Evolutionary conservation across 1,140 invertebrate genomes (phyloP).

Genomic region (Trachelipus rathkii): DNA sequence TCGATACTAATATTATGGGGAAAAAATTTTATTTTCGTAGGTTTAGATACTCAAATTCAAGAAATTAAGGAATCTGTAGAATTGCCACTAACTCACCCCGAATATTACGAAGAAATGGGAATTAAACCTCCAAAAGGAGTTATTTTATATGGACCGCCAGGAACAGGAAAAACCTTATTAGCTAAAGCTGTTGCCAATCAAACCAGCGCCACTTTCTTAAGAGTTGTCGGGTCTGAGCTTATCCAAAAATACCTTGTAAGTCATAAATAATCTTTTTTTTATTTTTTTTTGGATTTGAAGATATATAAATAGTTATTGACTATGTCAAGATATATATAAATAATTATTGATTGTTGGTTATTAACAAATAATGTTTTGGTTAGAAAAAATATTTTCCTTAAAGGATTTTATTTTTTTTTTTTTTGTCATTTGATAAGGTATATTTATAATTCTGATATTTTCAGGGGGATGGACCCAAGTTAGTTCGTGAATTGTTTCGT

Average conservation of each 20-base stretch:
- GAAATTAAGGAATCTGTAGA: conserved; percentile 99
- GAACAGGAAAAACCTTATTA: conserved; percentile 95
- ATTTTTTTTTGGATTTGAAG: not conserved
- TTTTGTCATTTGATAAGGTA: too few species aligned
- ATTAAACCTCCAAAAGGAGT: conserved; percentile 99
- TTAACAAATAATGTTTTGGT: too few species aligned
- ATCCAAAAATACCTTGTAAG: conserved; percentile 96
- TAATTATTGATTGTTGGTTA: not conserved
- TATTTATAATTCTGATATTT: too few species aligned
- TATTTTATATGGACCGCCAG: conserved; percentile 95
- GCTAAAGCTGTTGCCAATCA: conserved; percentile 99
- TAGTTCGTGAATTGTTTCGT: conserved; percentile 94
- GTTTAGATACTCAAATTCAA: conserved; percentile 98
- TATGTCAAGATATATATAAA: conserved; percentile 17
- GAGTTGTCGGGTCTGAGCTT: conserved; percentile 97
- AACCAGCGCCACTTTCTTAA: conserved; percentile 96
- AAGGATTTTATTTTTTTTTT: too few species aligned
- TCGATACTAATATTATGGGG: not conserved
- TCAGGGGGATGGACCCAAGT: conserved; percentile 95
- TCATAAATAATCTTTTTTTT: conserved; percentile 26
- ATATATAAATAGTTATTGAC: not conserved
- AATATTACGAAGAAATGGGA: conserved; percentile 99
- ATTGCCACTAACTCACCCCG: conserved; percentile 95
- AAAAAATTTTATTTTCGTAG: conserved; percentile 48
- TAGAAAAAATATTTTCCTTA: too few species aligned